Evolutionary conservation across 2,797 vertebrate species (phyloP).

Genomic region (Rhinogobio ventralis): DNA sequence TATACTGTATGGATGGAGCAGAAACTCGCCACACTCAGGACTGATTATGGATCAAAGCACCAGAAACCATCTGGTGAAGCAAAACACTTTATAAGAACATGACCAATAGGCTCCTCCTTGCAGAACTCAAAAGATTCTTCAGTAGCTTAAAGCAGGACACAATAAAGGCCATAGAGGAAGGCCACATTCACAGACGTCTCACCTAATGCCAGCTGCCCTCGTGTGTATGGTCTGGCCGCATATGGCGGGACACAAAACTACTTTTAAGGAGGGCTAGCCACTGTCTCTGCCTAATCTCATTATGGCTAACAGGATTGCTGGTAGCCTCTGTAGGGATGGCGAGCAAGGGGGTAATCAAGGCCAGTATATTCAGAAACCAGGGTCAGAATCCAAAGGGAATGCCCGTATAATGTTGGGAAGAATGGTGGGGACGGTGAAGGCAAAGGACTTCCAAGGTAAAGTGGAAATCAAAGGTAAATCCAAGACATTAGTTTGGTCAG

Average conservation of each 20-base stretch:
- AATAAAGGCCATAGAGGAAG: not conserved
- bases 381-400: conserved; percentile 35
- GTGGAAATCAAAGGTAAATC: not conserved
- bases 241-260: conserved; percentile 46
- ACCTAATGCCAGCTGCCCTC: conserved; percentile 18
- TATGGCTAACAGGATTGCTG: conserved; percentile 77
- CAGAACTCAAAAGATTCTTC: not conserved
- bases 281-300: conserved; percentile 74
- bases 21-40: not conserved
- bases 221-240: conserved; percentile 16
- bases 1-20: not conserved
- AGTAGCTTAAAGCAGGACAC: not conserved
- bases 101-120: not conserved
- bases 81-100: not conserved
- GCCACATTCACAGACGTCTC: not conserved
- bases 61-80: not conserved
- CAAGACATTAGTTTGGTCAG: not conserved
- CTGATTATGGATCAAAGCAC: not conserved
- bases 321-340: conserved; percentile 58
- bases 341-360: conserved; percentile 66
- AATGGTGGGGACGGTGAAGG: not conserved
- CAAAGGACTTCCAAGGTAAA: not conserved
- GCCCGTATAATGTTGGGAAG: not conserved
- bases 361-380: conserved; percentile 1
- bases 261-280: conserved; percentile 71